These are phyloP conservation scores for Scaptomyza caliginosa DNA, from an alignment of 2,888 invertebrate species.

Conservation along the genomic window DNA sequence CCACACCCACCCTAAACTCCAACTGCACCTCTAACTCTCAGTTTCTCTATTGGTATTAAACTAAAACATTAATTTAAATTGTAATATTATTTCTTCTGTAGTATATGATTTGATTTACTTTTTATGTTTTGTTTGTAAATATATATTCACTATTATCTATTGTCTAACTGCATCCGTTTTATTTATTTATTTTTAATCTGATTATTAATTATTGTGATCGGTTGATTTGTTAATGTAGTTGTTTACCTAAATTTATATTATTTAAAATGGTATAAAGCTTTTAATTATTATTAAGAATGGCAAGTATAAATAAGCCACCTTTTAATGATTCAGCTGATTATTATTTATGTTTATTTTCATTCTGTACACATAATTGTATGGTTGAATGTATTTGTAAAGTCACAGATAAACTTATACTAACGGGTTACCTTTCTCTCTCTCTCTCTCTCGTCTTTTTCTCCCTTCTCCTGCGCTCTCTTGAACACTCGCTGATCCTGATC, in stretches of 20 bases:
- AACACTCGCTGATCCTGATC: constrained; percentile 1
- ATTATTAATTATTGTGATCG: constrained; percentile 22
- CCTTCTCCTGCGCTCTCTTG: constrained; percentile 7
- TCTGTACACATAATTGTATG: background rate
- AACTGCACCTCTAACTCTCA: constrained; percentile 65
- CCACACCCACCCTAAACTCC: constrained; percentile 41
- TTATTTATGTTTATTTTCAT: background rate
- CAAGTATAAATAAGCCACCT: background rate
- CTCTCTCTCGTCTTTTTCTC: too few species aligned
- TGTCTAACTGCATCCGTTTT: constrained; percentile 50
- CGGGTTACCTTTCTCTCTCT: constrained; percentile 46
- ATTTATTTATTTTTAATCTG: constrained; percentile 23
- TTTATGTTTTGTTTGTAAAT: constrained; percentile 49
- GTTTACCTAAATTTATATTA: background rate
- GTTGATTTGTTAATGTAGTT: constrained; percentile 2
- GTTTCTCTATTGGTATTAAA: constrained; percentile 21
- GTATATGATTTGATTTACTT: constrained; percentile 41
- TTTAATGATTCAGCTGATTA: background rate
- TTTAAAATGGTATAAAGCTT: too few species aligned
- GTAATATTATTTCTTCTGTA: constrained; percentile 29
- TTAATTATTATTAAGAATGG: background rate
- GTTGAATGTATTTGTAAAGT: background rate
- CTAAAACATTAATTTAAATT: constrained; percentile 16
- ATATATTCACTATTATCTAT: constrained; percentile 46
- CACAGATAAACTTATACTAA: constrained; percentile 38